Evolutionary conservation across 2,113 vertebrate species (phyloP), one percentile per base, ranked within the genome.

Genomic region (Amazona guildingii): DNA sequence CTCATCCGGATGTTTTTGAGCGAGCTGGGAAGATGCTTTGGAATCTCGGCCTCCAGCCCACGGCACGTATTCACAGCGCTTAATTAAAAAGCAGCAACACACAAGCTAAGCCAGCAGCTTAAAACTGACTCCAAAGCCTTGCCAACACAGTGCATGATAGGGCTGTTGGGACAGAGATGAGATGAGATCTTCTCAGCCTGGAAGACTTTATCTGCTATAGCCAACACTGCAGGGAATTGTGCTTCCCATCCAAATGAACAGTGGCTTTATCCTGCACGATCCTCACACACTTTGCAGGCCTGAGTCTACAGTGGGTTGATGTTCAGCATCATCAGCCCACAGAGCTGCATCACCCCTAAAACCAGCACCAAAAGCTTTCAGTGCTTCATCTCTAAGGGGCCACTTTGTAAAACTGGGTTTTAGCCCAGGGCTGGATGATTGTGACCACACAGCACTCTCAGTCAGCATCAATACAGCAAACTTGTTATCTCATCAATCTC

Each of bases 401-500:
- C 14, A 6, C 59, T 88, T 76, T 54, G 44, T 69, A 48, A 70
- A 90, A 35, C 13, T 13, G 49, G n/a, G 37, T 15, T 85, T 94
- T 88, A 82, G 55, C 13, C 63, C 7, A 3, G 6, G 41, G 18
- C 76, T 69, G 62, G 88, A 86, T 0, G 74, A 85, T 73, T 88
- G 76, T 64, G 79, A 89, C 15, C 79, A 84, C 85, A 66, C 46
- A 91, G 70, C 90, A 16, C 77, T 89, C 76, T 48, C 4, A 1
- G 46, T 44, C 62, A 41, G 84, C 81, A 75, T 86, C 54, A 0
- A 95, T 75, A 44, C 43, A 48, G 90, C 73, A 83, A 92, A 97
- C 83, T 81, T 91, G 88, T 96, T 94, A 95, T 88, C 90, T 82
- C 93, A 88, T 95, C 94, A 72, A 95, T 93, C 93, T 31, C 76